Evolutionary conservation across 2,113 vertebrate species (phyloP), one percentile per base, ranked within the genome.

Genomic region (Cathartes aura): DNA sequence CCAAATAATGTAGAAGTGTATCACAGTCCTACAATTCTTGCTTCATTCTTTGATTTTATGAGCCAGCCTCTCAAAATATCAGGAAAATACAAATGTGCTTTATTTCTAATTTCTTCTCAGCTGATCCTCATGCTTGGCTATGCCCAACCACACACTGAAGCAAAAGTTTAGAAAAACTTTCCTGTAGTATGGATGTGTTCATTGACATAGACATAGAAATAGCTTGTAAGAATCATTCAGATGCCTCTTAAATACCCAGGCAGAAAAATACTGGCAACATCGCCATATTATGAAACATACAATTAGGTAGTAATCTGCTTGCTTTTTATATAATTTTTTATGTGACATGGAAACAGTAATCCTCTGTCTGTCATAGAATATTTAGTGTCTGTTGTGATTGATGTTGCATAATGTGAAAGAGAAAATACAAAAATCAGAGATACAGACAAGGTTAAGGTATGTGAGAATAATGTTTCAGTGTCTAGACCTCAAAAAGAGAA

Each of bases 261-360:
- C 34, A 78, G 23, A 73, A 81, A 94, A 95, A 66, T 71, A 59
- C n/a, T 93, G 58, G 67, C 79, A 86, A 53, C 22, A 19, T 26
- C 80, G 60, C 18, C 21, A 8, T 63, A 82, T 94, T 96, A 82
- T 62, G 78, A 95, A 96, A 95, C 70, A 47, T 50, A 55, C 36
- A 93, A 60, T 84, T 89, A 93, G 64, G 59, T 78, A 90, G 58
- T 91, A 96, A 91, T 93, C 87, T 90, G 62, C 66, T 82, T 87
- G 59, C 58, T 73, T 96, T 94, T 92, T 75, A 73, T 72, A 30
- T 84, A 82, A 58, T 60, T 72, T 93, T 83, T 73, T 22, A 52
- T 76, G 75, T 86, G 86, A 83, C 76, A 72, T 0, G 10, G 63
- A 93, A 92, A 47, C 4, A 3, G 45, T 91, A 89, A 97, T 96